phyloP scores from a whole-genome alignment of 1,140 invertebrate genomes.

The Diachasma alloeum region DNA sequence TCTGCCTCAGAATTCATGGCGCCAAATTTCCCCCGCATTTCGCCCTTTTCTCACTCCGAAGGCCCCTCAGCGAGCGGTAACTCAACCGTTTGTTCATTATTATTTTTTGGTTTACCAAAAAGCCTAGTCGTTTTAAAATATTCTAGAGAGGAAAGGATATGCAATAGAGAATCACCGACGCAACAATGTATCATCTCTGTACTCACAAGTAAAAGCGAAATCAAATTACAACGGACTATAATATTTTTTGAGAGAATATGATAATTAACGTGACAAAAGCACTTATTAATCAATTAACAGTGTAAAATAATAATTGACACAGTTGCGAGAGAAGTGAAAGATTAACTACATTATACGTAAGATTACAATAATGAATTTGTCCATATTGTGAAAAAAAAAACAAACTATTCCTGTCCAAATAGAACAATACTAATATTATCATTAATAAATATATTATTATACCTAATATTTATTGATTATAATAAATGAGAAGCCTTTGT shows the following conservation, averaged over 20 bases:
- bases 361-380: constrained; percentile 39
- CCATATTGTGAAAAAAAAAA: constrained; percentile 49
- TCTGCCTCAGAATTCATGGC: too few species aligned
- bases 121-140: constrained; percentile 34
- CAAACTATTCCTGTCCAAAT: constrained; percentile 59
- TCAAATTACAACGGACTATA: constrained; percentile 26
- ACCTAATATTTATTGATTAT: constrained; percentile 59
- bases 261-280: not conserved
- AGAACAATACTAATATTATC: constrained; percentile 59
- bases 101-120: constrained; percentile 36
- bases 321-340: not conserved
- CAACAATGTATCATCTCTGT: constrained; percentile 16
- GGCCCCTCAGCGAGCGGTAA: not conserved
- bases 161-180: not conserved
- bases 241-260: constrained; percentile 39
- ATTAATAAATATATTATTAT: constrained; percentile 52
- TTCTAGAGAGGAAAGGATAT: constrained; percentile 8
- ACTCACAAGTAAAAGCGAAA: constrained; percentile 20
- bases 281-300: not conserved
- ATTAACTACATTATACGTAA: constrained; percentile 24
- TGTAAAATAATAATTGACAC: not conserved
- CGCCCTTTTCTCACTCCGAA: too few species aligned
- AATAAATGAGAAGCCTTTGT: constrained; percentile 44
- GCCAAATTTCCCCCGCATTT: too few species aligned
- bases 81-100: not conserved